Evolutionary conservation across 2,888 invertebrate genomes (phyloP), one percentile per base, ranked within the genome.

Genomic region (Maniola hyperantus): DNA sequence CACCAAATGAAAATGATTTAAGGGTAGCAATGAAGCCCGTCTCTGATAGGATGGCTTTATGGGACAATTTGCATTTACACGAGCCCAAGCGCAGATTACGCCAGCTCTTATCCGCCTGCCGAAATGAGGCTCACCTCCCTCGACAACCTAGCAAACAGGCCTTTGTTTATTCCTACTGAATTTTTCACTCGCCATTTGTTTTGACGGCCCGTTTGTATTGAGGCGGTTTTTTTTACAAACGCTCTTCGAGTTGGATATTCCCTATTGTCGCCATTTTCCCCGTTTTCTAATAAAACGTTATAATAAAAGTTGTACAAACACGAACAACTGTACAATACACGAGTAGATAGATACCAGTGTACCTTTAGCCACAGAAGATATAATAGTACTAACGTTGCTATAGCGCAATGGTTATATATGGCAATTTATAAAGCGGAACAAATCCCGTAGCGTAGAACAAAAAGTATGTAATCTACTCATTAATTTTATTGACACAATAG

Each of bases 31-130:
- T 4, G 26, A 26, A 2, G 26, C 26, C 26, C 26, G 4, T 26
- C 26, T 26, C 26, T 26, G 26, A 4, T 26, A 77, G 82, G 82
- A 88, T 87, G 87, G 89, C 89, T 89, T 92, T 91, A 91, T 91
- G 85, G 89, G 85, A 89, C 90, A 85, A 92, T 92, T 92, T 92
- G 91, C 92, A 92, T 92, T 92, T 91, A 91, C 92, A 91, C 91
- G 91, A 89, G 88, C 88, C 84, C 83, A 79, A 83, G 88, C 88
- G 87, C 87, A 89, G 91, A 91, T 91, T 91, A 91, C 89, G 85
- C 81, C 83, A 87, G 89, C 85, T 88, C 88, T 91, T 90, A 91
- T 88, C 89, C 90, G 80, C 84, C 86, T 84, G 84, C 82, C 84
- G 84, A 89, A 91, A 91, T 87, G 87, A 89, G 83, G 77, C 80